Percentiles rank a stretch among this genome's conserved stretches.
Conservation (phyloP, 2,797 vertebrate species). For the Anas bahamensis region DNA sequence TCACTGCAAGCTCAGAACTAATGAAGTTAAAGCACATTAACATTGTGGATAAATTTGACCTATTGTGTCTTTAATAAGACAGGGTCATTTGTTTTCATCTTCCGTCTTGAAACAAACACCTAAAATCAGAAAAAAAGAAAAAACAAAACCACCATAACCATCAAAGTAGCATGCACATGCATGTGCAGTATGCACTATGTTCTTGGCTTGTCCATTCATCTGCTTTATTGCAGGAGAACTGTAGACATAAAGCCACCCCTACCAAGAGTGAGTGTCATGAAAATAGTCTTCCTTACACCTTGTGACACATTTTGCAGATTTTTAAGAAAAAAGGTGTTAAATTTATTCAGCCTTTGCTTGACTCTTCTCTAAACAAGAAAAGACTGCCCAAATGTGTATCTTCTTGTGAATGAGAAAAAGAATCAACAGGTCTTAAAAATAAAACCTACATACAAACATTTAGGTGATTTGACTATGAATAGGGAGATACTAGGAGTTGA, state of each 20-base stretch:
- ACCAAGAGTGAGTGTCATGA: neutral
- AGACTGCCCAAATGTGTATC: neutral
- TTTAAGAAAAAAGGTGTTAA: neutral
- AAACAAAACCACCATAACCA: neutral
- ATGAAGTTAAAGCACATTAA: neutral
- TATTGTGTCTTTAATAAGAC: neutral
- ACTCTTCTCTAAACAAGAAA: neutral
- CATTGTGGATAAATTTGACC: neutral
- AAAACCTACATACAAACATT: neutral
- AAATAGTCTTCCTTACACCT: neutral
- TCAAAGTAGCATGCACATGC: neutral
- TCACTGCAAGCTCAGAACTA: neutral
- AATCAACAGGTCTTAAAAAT: neutral
- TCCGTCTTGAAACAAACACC: neutral
- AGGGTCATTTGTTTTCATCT: neutral
- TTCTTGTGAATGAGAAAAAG: neutral
- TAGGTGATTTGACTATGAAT: neutral
- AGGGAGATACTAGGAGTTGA: neutral
- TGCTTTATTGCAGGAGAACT: neutral
- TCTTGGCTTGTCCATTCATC: neutral
- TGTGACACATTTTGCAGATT: neutral
- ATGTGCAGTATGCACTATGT: neutral
- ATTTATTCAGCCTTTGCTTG: neutral
- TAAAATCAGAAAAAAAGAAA: neutral
- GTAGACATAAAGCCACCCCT: neutral